Percentiles rank a stretch among this genome's conserved stretches.
These are phyloP conservation scores for Megaceryle maxima DNA, from an alignment of 2,113 vertebrate genomes.

Conservation along the genomic window DNA sequence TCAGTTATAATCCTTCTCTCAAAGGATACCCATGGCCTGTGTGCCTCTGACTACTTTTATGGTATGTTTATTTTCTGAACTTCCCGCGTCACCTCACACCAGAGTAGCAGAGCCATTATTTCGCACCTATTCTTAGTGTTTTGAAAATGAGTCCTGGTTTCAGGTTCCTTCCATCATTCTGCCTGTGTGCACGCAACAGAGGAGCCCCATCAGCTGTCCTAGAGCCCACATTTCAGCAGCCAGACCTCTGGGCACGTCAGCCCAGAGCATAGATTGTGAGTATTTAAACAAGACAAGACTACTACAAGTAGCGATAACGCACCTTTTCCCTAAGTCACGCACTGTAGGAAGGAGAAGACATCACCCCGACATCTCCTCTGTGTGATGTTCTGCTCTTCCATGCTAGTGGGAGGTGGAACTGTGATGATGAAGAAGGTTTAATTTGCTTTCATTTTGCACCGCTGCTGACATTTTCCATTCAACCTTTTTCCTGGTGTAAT, in stretches of 20 bases:
- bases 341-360: neutral
- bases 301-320: neutral
- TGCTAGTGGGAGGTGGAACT: rapidly evolving
- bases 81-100: neutral
- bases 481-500: neutral
- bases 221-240: neutral
- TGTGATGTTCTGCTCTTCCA: neutral
- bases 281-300: neutral
- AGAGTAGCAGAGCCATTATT: neutral
- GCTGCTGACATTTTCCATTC: neutral
- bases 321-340: neutral
- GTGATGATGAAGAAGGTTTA: neutral
- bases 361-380: rapidly evolving
- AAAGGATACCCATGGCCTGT: rapidly evolving
- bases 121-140: neutral
- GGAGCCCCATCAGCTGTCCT: neutral
- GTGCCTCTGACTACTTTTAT: neutral
- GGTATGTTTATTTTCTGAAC: neutral
- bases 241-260: neutral
- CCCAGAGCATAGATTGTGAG: neutral
- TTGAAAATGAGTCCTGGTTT: neutral
- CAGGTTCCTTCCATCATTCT: neutral
- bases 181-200: neutral
- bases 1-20: neutral
- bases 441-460: neutral